Percentiles rank a stretch among this genome's conserved stretches.
Evolutionary conservation across 2,888 invertebrate genomes (phyloP).

Genomic region (Athalia circularis): DNA sequence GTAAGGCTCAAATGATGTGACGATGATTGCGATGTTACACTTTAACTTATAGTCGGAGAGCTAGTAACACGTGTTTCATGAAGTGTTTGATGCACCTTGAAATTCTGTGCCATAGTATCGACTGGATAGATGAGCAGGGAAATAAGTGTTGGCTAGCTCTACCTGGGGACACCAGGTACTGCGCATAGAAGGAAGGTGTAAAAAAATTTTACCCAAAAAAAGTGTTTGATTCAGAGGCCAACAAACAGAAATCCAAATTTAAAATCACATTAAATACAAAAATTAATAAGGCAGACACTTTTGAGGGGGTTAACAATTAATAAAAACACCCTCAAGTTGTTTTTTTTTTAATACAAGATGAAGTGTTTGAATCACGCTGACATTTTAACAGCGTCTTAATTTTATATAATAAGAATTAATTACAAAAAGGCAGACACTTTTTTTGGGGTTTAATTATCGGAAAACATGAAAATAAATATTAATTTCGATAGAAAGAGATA

Average conservation of each 20-base stretch:
- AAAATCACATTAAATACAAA: not conserved
- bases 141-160: not conserved
- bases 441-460: not conserved
- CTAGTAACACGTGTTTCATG: not conserved
- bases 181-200: not conserved
- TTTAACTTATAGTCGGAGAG: too few relatives aligned
- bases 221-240: not conserved
- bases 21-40: too few relatives aligned
- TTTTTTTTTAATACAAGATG: not conserved
- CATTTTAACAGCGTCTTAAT: slow-evolving; percentile 10
- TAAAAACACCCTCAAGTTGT: not conserved
- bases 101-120: not conserved
- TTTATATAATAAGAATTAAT: not conserved
- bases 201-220: not conserved
- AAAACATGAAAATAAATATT: not conserved
- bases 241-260: not conserved
- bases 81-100: slow-evolving; percentile 8
- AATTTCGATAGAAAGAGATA: not conserved
- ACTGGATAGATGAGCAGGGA: not conserved
- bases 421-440: slow-evolving; percentile 8
- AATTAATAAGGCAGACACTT: not conserved
- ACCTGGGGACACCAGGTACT: not conserved
- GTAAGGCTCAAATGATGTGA: too few relatives aligned
- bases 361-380: slow-evolving; percentile 12
- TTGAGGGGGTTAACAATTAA: not conserved